Evolutionary conservation across 2,797 vertebrate genomes (phyloP).

Genomic region (Varecia variegata): DNA sequence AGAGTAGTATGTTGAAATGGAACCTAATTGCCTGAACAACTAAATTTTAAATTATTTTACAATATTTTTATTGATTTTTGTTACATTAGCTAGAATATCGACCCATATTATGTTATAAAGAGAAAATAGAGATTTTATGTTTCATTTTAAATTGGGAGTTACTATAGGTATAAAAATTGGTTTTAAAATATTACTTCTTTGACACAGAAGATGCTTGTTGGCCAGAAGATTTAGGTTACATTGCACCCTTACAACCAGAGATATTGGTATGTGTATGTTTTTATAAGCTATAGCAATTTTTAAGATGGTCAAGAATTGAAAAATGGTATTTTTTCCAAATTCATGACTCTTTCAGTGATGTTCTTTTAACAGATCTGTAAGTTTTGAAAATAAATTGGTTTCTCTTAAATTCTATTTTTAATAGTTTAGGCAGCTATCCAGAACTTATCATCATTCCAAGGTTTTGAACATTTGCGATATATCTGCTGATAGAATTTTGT

Average conservation of each 20-base stretch:
- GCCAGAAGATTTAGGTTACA: neutral
- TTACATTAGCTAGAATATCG: neutral
- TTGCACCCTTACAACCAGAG: neutral
- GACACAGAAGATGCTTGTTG: neutral
- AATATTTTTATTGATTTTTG: neutral
- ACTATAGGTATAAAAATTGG: neutral
- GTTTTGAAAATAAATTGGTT: conserved; percentile 44
- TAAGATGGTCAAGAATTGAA: conserved; percentile 22
- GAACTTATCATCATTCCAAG: neutral
- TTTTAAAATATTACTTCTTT: conserved; percentile 26
- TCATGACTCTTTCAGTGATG: neutral
- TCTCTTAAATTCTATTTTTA: conserved; percentile 42
- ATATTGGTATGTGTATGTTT: conserved; percentile 5
- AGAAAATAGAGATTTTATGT: conserved; percentile 5
- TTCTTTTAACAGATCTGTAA: conserved; percentile 37
- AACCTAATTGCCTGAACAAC: neutral
- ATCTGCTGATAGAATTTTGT: neutral
- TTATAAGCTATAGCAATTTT: conserved; percentile 14
- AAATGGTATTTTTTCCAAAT: conserved; percentile 43
- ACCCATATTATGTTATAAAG: neutral
- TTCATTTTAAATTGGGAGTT: neutral
- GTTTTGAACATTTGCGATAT: neutral
- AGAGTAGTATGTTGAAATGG: neutral
- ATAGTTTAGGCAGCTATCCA: neutral
- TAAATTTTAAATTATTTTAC: conserved; percentile 37